phyloP scores from a whole-genome alignment of 2,888 invertebrate genomes.

The Volucella inflata region DNA sequence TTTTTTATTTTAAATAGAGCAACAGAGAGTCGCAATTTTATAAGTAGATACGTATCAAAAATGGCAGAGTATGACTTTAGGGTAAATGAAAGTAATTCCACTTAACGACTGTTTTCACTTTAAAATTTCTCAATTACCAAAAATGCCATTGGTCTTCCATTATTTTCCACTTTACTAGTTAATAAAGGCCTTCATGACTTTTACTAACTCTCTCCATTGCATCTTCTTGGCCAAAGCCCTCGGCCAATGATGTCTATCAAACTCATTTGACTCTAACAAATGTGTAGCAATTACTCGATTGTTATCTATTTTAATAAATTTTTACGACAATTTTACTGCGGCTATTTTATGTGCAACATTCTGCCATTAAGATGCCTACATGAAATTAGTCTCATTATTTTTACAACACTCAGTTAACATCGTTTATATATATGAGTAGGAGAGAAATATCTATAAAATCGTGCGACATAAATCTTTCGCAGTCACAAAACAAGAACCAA shows the following conservation, averaged over 20 bases:
- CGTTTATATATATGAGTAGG: conserved; percentile 15
- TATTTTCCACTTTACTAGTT: no score
- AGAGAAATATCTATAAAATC: conserved; percentile 24
- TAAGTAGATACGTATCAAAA: no score
- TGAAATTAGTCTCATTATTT: conserved; percentile 61
- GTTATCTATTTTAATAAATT: conserved; percentile 55
- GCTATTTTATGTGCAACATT: conserved; percentile 46
- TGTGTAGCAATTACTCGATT: conserved; percentile 49
- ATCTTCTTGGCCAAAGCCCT: no score
- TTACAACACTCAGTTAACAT: conserved; percentile 54
- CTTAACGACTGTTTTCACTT: no score
- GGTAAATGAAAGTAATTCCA: no score
- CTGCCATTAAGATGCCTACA: conserved; percentile 25
- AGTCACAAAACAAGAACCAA: conserved; percentile 22
- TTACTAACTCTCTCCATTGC: neutral
- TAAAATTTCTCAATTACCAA: no score
- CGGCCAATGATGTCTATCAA: conserved; percentile 2
- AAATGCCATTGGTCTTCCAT: no score
- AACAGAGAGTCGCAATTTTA: no score
- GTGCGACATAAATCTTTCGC: conserved; percentile 26
- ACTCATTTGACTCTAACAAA: conserved; percentile 34
- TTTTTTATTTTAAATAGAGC: no score
- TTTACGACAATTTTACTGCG: conserved; percentile 41
- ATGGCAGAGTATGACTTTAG: no score
- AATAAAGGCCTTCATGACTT: neutral